Conservation (phyloP, 2,888 invertebrate species). For the Pristionchus mayeri region DNA sequence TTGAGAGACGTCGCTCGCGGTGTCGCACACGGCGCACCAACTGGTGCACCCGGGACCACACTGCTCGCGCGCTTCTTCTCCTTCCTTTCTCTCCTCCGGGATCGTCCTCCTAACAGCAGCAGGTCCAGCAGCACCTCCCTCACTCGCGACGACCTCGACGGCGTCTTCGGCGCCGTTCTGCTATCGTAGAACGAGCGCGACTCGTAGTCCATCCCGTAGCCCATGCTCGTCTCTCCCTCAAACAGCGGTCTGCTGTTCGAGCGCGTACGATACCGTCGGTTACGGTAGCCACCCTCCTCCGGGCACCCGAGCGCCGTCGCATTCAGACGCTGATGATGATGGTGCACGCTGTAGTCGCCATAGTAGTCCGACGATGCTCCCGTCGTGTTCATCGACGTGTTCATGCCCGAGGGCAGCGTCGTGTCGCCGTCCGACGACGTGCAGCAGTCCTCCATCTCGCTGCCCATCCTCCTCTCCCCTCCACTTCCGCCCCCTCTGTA, state of each 20-base stretch:
- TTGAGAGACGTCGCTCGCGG: constrained; percentile 17
- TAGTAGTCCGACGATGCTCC: neutral
- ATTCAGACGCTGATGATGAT: neutral
- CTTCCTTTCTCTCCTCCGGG: constrained; percentile 46
- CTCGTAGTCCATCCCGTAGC: constrained; percentile 40
- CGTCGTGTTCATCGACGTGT: neutral
- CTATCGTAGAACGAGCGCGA: neutral
- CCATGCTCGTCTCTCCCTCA: constrained; percentile 27
- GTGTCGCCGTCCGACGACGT: constrained; percentile 19
- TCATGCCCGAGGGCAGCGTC: neutral
- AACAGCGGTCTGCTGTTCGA: neutral
- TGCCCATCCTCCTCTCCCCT: neutral
- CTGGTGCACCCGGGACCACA: neutral
- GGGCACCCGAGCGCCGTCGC: neutral
- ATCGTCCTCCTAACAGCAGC: constrained; percentile 40
- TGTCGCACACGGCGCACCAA: neutral
- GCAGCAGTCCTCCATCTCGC: neutral
- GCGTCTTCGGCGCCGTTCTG: constrained; percentile 29
- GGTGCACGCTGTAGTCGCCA: neutral
- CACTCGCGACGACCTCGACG: constrained; percentile 47
- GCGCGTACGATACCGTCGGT: neutral
- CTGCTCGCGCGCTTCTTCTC: constrained; percentile 32
- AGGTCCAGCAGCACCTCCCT: constrained; percentile 53
- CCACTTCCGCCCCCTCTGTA: neutral
- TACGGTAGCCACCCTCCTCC: neutral